Percentiles rank a stretch among this genome's conserved stretches.
Evolutionary conservation across 37 sponge, comb jelly and placozoan species (phyloP).

Genomic region (Aphrocallistes beatrix): DNA sequence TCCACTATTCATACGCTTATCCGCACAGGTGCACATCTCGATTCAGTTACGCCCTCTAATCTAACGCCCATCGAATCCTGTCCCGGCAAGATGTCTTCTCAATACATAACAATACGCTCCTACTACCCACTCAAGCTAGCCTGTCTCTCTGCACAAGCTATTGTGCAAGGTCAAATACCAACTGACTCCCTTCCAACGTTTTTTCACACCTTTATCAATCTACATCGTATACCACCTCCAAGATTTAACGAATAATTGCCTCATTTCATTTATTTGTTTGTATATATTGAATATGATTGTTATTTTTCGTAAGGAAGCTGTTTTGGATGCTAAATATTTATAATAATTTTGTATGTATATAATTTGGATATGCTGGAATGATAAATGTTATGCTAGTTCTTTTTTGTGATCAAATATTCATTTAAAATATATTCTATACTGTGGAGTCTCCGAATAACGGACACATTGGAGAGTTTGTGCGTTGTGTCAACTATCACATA

Average conservation of each 20-base stretch:
- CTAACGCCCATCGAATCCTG: background rate
- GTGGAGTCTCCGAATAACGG: too few species aligned
- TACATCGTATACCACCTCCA: background rate
- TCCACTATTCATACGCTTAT: background rate
- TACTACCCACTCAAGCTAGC: background rate
- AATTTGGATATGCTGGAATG: too few species aligned
- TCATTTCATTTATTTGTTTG: background rate
- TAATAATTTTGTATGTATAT: too few species aligned
- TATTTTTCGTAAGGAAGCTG: too few species aligned
- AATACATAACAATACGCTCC: background rate
- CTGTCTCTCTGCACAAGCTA: background rate
- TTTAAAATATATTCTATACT: too few species aligned
- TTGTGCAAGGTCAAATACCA: background rate
- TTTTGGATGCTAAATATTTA: too few species aligned
- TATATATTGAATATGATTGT: too few species aligned
- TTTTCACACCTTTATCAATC: slow-evolving; percentile 16
- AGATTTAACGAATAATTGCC: background rate
- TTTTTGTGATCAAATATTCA: too few species aligned
- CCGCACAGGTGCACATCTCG: background rate
- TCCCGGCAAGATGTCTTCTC: background rate
- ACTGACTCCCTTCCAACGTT: background rate
- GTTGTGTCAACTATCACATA: too few species aligned
- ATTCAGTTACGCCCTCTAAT: background rate
- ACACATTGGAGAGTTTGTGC: too few species aligned
- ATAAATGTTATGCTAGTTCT: too few species aligned